Conservation (phyloP, 2,113 vertebrate genomes). For the Leptosomus discolor region DNA sequence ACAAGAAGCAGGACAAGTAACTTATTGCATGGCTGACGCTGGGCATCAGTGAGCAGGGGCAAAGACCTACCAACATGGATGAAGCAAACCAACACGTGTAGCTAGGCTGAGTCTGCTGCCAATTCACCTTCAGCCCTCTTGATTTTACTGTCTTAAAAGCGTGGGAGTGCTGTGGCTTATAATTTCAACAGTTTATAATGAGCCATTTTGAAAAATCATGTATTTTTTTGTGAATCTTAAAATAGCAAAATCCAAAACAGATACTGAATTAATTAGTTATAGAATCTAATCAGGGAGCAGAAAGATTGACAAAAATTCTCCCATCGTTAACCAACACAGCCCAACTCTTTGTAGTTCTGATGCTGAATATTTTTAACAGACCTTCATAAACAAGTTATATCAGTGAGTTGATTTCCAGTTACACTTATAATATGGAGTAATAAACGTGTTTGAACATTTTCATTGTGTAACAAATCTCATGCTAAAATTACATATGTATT, state of each 20-base stretch:
- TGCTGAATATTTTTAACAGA: not conserved
- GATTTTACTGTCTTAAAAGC: not conserved
- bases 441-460: not conserved
- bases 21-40: rapidly evolving
- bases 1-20: not conserved
- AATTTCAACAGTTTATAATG: not conserved
- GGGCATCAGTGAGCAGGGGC: not conserved
- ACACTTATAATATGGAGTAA: not conserved
- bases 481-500: not conserved
- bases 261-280: not conserved
- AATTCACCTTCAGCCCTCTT: not conserved
- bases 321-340: not conserved
- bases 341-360: not conserved
- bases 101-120: not conserved
- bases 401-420: not conserved
- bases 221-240: not conserved
- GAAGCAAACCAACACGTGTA: not conserved
- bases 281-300: not conserved
- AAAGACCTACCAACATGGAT: not conserved
- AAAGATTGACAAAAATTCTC: not conserved
- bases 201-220: not conserved
- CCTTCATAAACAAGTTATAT: not conserved
- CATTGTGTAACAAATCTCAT: not conserved
- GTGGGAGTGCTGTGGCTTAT: not conserved
- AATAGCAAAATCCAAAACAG: not conserved